These are phyloP conservation scores for Myodes glareolus DNA, from an alignment of 2,113 vertebrate species.

Conservation along the genomic window DNA sequence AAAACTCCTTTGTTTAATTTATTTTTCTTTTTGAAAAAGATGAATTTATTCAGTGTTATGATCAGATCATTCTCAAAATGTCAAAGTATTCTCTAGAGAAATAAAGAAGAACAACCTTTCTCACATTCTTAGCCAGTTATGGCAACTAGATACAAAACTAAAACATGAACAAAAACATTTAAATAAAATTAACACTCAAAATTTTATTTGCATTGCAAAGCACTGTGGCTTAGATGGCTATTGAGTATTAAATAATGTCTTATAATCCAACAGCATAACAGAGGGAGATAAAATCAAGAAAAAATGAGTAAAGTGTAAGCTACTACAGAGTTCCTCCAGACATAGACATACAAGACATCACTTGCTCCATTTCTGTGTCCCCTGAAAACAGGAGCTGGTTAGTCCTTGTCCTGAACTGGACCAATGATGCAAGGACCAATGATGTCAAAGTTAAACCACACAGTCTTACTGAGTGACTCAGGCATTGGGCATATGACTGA, in stretches of 20 bases:
- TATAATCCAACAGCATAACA: constrained; percentile 20
- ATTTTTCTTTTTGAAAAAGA: neutral
- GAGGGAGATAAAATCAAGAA: constrained; percentile 38
- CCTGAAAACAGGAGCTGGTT: constrained; percentile 50
- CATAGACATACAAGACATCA: neutral
- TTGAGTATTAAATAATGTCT: constrained; percentile 15
- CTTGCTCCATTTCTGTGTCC: neutral
- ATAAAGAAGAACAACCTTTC: neutral
- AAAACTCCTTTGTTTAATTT: constrained; percentile 26
- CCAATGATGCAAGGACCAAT: neutral
- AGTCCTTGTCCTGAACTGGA: neutral
- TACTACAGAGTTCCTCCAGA: neutral
- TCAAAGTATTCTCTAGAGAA: neutral
- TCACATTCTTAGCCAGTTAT: neutral
- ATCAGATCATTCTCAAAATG: neutral
- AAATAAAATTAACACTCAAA: neutral
- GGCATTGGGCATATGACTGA: neutral
- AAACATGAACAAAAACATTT: neutral
- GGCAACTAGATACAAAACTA: neutral
- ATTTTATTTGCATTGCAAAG: neutral
- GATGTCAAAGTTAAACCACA: neutral
- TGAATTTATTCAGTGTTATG: neutral
- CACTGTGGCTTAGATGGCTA: neutral
- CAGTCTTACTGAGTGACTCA: neutral
- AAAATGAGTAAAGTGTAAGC: constrained; percentile 6